These are phyloP conservation scores for Phortica okadai DNA, from an alignment of 2,888 invertebrate species.

Conservation along the genomic window DNA sequence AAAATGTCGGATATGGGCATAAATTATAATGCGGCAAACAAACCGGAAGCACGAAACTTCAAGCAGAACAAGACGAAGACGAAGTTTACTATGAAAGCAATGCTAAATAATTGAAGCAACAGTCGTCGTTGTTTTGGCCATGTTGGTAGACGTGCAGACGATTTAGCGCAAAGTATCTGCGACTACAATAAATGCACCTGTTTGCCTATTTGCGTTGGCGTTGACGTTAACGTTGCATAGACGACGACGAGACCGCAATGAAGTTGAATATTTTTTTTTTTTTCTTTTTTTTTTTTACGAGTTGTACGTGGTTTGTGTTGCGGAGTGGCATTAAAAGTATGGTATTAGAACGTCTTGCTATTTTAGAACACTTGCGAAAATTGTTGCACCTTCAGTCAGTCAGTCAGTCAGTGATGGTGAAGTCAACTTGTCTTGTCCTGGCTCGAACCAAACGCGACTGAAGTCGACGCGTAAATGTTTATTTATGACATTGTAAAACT, in stretches of 20 bases:
- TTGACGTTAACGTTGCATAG: neutral
- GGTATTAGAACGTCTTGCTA: no score
- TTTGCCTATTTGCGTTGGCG: neutral
- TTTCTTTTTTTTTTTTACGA: constrained; percentile 15
- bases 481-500: constrained; percentile 34
- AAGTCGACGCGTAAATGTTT: constrained; percentile 25
- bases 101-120: constrained; percentile 34
- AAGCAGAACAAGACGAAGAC: neutral
- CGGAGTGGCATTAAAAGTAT: neutral
- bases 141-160: constrained; percentile 17
- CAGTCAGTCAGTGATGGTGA: neutral
- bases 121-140: constrained; percentile 10
- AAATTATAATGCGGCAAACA: constrained; percentile 24
- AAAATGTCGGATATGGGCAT: constrained; percentile 24
- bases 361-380: constrained; percentile 16
- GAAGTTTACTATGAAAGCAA: neutral
- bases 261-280: constrained; percentile 5
- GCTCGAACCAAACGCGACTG: neutral
- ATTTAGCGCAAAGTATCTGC: neutral
- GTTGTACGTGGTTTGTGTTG: neutral
- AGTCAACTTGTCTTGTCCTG: neutral
- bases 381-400: constrained; percentile 2
- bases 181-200: constrained; percentile 18
- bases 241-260: constrained; percentile 17
- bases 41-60: neutral